Conservation (phyloP, 2,888 invertebrate genomes). For the Andrena praecox region DNA sequence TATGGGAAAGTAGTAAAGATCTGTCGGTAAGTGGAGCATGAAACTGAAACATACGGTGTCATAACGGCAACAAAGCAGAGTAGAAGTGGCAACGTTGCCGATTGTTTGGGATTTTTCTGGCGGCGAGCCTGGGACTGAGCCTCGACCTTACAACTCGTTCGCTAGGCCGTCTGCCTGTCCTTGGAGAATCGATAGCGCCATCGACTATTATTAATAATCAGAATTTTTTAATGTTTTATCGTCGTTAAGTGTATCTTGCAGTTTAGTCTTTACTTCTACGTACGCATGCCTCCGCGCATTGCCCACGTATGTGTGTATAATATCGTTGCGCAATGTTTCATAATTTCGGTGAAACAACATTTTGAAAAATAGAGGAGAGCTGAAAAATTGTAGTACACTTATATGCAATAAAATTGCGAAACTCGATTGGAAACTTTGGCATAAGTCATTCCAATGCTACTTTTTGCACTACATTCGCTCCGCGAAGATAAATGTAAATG, state of each 20-base stretch:
- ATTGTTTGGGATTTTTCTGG: conserved; percentile 81
- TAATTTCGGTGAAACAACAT: background rate
- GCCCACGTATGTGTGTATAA: background rate
- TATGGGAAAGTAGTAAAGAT: conserved; percentile 68
- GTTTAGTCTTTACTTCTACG: background rate
- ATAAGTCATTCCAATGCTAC: background rate
- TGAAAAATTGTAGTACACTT: background rate
- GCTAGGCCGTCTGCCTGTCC: conserved; percentile 65
- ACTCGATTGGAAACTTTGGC: background rate
- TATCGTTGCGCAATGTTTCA: conserved; percentile 24
- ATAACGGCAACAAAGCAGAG: conserved; percentile 69
- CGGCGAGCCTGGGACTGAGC: conserved; percentile 66
- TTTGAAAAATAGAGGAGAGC: background rate
- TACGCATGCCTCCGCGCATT: background rate
- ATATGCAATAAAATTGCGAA: background rate
- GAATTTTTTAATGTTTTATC: conserved; percentile 52
- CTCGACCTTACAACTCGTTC: conserved; percentile 70
- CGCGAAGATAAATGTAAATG: background rate
- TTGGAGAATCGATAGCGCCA: conserved; percentile 71
- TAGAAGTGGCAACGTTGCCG: conserved; percentile 78
- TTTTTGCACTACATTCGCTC: background rate
- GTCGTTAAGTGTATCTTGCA: conserved; percentile 17
- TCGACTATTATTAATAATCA: conserved; percentile 60
- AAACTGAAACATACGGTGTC: conserved; percentile 77
- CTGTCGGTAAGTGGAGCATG: conserved; percentile 79